Conservation (phyloP, 2,888 invertebrate genomes). For the Euplexia lucipara region DNA sequence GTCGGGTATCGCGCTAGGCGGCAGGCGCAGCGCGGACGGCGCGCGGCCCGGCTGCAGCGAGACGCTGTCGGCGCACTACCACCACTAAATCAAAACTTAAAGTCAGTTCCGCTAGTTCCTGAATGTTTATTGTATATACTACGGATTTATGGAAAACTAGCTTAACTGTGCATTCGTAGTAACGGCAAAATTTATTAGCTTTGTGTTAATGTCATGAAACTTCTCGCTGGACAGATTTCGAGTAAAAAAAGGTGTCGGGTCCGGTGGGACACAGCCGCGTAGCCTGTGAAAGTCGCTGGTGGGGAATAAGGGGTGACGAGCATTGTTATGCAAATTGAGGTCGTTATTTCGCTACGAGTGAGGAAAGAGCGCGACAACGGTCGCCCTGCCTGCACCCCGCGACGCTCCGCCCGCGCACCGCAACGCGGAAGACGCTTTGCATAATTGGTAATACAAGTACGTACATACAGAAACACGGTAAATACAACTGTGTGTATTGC, state of each 20-base stretch:
- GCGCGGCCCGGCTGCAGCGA: slow-evolving; percentile 56
- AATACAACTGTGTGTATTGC: slow-evolving; percentile 65
- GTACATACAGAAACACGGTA: slow-evolving; percentile 71
- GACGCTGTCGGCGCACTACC: slow-evolving; percentile 63
- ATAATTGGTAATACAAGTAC: slow-evolving; percentile 90
- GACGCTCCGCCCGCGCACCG: slow-evolving; percentile 78
- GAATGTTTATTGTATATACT: slow-evolving; percentile 58
- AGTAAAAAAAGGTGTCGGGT: slow-evolving; percentile 84
- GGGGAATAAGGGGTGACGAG: slow-evolving; percentile 90
- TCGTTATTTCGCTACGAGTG: slow-evolving; percentile 90
- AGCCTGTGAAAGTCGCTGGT: slow-evolving; percentile 88
- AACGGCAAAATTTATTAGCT: slow-evolving; percentile 55
- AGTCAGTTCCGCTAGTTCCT: slow-evolving; percentile 57
- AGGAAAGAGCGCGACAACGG: slow-evolving; percentile 89
- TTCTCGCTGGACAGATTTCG: slow-evolving; percentile 78
- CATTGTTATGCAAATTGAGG: slow-evolving; percentile 91
- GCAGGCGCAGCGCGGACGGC: slow-evolving; percentile 45
- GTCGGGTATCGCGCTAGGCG: slow-evolving; percentile 66
- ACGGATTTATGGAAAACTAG: slow-evolving; percentile 52
- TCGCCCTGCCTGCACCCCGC: slow-evolving; percentile 74
- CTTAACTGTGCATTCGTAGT: slow-evolving; percentile 41
- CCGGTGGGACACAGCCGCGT: slow-evolving; percentile 84
- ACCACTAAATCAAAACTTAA: slow-evolving; percentile 78
- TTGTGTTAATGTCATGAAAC: slow-evolving; percentile 55
- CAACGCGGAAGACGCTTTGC: slow-evolving; percentile 88